These are phyloP conservation scores for Sminthurides aquaticus DNA, from an alignment of 2,888 invertebrate species.

Conservation along the genomic window DNA sequence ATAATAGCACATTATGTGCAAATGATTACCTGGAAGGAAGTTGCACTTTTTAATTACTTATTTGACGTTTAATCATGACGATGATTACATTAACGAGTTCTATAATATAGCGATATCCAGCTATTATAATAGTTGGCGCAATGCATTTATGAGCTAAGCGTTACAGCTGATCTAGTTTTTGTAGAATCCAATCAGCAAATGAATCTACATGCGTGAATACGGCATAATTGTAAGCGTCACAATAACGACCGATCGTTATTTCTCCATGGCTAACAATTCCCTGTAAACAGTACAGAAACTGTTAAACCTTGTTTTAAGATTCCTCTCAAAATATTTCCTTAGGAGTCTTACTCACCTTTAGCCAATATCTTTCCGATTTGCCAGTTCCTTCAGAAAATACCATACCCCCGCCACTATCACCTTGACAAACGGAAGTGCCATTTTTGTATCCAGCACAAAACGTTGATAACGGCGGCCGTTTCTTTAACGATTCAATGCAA, in stretches of 20 bases:
- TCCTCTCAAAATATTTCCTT: too few relatives aligned
- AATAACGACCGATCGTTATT: constrained; percentile 17
- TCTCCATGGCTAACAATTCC: constrained; percentile 26
- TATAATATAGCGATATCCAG: too few relatives aligned
- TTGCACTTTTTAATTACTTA: too few relatives aligned
- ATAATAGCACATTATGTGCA: too few relatives aligned
- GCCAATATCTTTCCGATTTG: constrained; percentile 7
- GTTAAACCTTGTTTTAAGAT: background rate
- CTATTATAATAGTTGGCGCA: too few relatives aligned
- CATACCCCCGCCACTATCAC: constrained; percentile 19
- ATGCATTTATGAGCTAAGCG: too few relatives aligned
- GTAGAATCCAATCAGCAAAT: constrained; percentile 21
- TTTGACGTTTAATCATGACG: too few relatives aligned
- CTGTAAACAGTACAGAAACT: constrained; percentile 6
- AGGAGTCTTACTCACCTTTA: constrained; percentile 11
- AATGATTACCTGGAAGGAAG: too few relatives aligned
- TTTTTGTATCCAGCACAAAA: constrained; percentile 27
- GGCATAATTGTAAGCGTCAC: constrained; percentile 24
- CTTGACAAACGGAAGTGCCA: constrained; percentile 24
- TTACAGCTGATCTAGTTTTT: background rate
- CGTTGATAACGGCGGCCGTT: constrained; percentile 21
- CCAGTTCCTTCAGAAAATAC: constrained; percentile 9
- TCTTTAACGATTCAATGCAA: constrained; percentile 19
- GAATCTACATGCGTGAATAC: constrained; percentile 25
- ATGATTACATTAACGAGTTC: too few relatives aligned